Evolutionary conservation across 2,113 vertebrate genomes (phyloP).

Genomic region (Strix uralensis): DNA sequence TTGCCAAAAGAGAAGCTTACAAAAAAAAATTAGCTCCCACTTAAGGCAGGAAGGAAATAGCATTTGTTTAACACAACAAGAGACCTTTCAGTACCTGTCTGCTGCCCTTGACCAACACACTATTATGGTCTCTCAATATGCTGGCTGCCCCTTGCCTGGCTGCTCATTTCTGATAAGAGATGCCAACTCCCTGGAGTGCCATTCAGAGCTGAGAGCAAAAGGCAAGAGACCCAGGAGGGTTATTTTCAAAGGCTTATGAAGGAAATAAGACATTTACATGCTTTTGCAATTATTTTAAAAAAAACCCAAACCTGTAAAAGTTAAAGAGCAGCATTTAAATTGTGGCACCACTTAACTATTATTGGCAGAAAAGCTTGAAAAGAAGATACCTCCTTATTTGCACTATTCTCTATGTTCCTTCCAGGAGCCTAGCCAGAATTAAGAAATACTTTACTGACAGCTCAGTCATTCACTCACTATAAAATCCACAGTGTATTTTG

Average conservation of each 20-base stretch:
- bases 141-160: constrained; percentile 74
- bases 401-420: background rate
- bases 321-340: constrained; percentile 51
- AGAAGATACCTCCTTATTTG: background rate
- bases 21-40: constrained; percentile 69
- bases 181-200: constrained; percentile 69
- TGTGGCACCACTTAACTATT: background rate
- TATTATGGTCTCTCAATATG: constrained; percentile 73
- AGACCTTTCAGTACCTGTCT: constrained; percentile 79
- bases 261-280: constrained; percentile 73
- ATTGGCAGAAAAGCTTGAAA: constrained; percentile 37
- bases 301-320: constrained; percentile 13
- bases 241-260: constrained; percentile 74
- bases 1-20: constrained; percentile 62
- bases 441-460: constrained; percentile 60
- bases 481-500: constrained; percentile 34
- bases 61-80: constrained; percentile 75
- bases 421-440: constrained; percentile 32
- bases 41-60: constrained; percentile 77
- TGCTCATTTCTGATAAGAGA: constrained; percentile 79
- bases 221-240: constrained; percentile 48
- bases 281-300: constrained; percentile 58
- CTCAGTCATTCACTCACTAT: constrained; percentile 43
- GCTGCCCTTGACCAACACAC: constrained; percentile 72
- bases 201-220: constrained; percentile 61